A percentile compares a stretch with the other conserved stretches of the same genome.
Evolutionary conservation across 2,888 invertebrate species (phyloP).

Genomic region (Diachrysia chrysitis): DNA sequence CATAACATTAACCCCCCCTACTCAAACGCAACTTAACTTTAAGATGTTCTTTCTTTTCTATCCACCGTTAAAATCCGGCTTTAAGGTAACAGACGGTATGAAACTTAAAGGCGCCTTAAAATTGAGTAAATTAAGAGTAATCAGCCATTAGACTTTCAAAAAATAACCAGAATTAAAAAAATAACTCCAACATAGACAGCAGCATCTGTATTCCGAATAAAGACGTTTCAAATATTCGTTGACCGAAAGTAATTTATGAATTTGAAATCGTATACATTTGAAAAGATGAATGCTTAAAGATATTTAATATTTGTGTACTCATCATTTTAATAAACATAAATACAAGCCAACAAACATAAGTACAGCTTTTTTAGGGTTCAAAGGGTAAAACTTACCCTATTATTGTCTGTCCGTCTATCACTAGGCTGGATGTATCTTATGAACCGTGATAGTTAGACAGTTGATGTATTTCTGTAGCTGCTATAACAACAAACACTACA

Average conservation of each 20-base stretch:
- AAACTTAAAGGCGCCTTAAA: too few relatives aligned
- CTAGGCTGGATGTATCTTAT: too few relatives aligned
- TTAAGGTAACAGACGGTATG: too few relatives aligned
- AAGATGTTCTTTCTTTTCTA: background rate
- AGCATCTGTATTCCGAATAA: background rate
- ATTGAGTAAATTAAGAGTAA: too few relatives aligned
- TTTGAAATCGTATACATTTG: background rate
- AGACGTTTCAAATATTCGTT: background rate
- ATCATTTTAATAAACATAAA: too few relatives aligned
- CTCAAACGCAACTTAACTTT: background rate
- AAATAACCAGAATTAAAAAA: background rate
- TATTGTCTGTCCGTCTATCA: too few relatives aligned
- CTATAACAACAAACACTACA: too few relatives aligned
- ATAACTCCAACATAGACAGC: background rate
- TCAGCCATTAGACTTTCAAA: background rate
- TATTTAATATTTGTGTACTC: background rate
- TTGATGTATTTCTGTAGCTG: too few relatives aligned
- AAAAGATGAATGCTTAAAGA: background rate
- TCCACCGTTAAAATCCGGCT: background rate
- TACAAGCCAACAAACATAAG: too few relatives aligned
- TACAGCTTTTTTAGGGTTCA: too few relatives aligned
- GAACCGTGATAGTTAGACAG: too few relatives aligned
- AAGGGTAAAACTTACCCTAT: too few relatives aligned
- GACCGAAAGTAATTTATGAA: conserved; percentile 1
- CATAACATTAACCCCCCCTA: background rate